Percentiles rank a stretch among this genome's conserved stretches.
Conservation (phyloP, 64 coral and sea anemone genomes). For the Exaiptasia diaphana region DNA sequence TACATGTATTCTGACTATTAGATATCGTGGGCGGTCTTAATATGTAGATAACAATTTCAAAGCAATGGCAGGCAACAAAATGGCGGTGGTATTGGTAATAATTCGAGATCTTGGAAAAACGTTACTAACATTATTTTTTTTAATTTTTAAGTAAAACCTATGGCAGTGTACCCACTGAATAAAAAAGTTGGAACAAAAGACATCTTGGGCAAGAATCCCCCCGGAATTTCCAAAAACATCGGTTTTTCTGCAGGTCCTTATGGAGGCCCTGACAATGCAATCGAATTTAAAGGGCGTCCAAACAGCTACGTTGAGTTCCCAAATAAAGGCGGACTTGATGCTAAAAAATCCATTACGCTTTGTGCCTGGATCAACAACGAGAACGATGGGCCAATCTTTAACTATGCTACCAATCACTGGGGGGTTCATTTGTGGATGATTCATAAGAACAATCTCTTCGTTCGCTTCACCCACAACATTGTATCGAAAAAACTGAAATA, state of each 20-base stretch:
- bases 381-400: conserved; percentile 61
- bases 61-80: too few relatives aligned
- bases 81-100: too few relatives aligned
- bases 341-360: conserved; percentile 73
- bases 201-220: conserved; percentile 34
- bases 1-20: too few relatives aligned
- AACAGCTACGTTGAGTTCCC: conserved; percentile 73
- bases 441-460: conserved; percentile 16
- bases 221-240: conserved; percentile 26
- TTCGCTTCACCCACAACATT: conserved; percentile 56
- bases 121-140: too few relatives aligned
- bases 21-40: too few relatives aligned
- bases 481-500: too few relatives aligned
- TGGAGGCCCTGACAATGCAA: conserved; percentile 27
- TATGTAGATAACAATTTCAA: too few relatives aligned
- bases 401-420: conserved; percentile 76
- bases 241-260: conserved; percentile 39
- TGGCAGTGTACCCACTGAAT: conserved; percentile 75
- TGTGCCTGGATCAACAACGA: conserved; percentile 67
- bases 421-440: conserved; percentile 61
- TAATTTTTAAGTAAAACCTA: conserved; percentile 23
- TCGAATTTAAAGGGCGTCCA: conserved; percentile 48
- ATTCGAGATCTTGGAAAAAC: too few relatives aligned
- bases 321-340: conserved; percentile 58
- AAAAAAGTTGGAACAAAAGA: conserved; percentile 25